Conservation (phyloP, 2,797 vertebrate species). For the Etheostoma perlongum region DNA sequence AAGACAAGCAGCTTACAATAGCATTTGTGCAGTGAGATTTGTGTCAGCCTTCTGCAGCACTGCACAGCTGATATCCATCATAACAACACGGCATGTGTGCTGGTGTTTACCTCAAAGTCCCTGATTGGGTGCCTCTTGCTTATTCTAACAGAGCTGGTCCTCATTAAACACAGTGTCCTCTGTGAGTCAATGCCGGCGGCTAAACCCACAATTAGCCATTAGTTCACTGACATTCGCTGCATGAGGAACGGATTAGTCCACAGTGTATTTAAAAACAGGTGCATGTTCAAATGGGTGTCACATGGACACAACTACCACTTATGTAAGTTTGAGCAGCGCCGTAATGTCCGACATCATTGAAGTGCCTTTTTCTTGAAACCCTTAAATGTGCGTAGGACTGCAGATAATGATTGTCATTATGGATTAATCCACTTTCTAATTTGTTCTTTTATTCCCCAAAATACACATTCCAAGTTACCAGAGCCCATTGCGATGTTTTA, state of each 20-base stretch:
- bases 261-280: constrained; percentile 70
- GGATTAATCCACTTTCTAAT: no score
- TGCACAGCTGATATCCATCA: constrained; percentile 76
- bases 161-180: constrained; percentile 55
- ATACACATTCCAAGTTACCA: no score
- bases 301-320: constrained; percentile 26
- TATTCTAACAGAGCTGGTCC: constrained; percentile 59
- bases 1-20: constrained; percentile 30
- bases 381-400: background rate
- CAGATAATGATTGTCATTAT: background rate
- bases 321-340: background rate
- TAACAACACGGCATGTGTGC: constrained; percentile 62
- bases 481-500: no score
- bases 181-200: constrained; percentile 54
- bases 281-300: constrained; percentile 52
- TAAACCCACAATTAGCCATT: constrained; percentile 65
- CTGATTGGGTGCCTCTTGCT: constrained; percentile 55
- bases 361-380: background rate
- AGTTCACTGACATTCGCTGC: constrained; percentile 45
- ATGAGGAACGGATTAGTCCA: constrained; percentile 63
- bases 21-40: constrained; percentile 1
- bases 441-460: no score
- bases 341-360: background rate
- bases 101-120: constrained; percentile 62
- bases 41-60: constrained; percentile 2